These are phyloP conservation scores for Thera britannica DNA, from an alignment of 2,888 invertebrate species.

Conservation along the genomic window DNA sequence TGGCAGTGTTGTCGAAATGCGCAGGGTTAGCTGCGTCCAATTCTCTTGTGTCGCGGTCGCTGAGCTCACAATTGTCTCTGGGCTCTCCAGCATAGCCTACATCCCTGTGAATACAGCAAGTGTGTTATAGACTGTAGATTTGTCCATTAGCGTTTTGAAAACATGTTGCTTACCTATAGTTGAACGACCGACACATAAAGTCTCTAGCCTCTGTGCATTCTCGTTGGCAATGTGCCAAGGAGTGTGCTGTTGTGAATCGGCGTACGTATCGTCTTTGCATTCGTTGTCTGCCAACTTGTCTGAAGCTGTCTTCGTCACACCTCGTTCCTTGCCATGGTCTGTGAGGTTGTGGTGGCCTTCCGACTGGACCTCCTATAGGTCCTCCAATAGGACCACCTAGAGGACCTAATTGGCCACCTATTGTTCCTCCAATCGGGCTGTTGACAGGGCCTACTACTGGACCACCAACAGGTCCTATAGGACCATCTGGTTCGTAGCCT, in stretches of 20 bases:
- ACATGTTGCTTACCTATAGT: slow-evolving; percentile 86
- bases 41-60: slow-evolving; percentile 93
- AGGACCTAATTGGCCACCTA: slow-evolving; percentile 49
- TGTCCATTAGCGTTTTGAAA: slow-evolving; percentile 1
- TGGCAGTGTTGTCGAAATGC: slow-evolving; percentile 92
- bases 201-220: slow-evolving; percentile 93
- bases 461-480: slow-evolving; percentile 61
- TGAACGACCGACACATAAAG: slow-evolving; percentile 94
- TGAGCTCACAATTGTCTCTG: slow-evolving; percentile 94
- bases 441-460: slow-evolving; percentile 56
- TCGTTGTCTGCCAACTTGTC: slow-evolving; percentile 92
- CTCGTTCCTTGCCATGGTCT: slow-evolving; percentile 83
- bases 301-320: slow-evolving; percentile 94
- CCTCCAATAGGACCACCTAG: slow-evolving; percentile 61
- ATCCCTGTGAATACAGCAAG: slow-evolving; percentile 65
- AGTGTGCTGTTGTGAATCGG: slow-evolving; percentile 89
- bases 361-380: slow-evolving; percentile 66
- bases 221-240: slow-evolving; percentile 92
- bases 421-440: slow-evolving; percentile 54
- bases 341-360: slow-evolving; percentile 64
- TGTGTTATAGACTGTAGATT: slow-evolving; percentile 8
- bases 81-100: slow-evolving; percentile 86
- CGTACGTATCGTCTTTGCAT: slow-evolving; percentile 92
- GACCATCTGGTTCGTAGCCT: slow-evolving; percentile 75
- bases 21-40: slow-evolving; percentile 93